phyloP scores from a whole-genome alignment of 2,888 invertebrate genomes.

The Conistra vaccinii region DNA sequence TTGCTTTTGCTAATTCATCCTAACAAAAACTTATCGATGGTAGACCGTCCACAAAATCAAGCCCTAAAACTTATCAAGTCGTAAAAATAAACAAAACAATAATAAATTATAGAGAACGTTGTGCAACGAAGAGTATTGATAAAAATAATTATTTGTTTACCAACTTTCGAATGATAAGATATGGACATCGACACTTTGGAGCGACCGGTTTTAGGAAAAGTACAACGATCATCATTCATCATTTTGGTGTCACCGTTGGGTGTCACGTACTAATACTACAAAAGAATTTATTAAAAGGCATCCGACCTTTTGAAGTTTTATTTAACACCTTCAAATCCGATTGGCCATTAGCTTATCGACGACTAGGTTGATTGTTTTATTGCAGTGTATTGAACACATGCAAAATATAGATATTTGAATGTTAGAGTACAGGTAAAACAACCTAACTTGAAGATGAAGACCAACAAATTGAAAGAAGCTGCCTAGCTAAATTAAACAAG shows the following conservation, averaged over 20 bases:
- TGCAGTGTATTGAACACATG: not conserved
- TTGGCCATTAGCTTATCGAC: not conserved
- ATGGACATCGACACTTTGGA: slow-evolving; percentile 22
- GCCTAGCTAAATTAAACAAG: not conserved
- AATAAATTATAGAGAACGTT: slow-evolving; percentile 39
- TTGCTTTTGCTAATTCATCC: too few species aligned
- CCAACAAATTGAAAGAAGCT: not conserved
- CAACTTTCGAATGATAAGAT: slow-evolving; percentile 57
- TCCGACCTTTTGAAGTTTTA: not conserved
- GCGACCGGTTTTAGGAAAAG: slow-evolving; percentile 40
- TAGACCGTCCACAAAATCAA: slow-evolving; percentile 7
- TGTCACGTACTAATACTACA: slow-evolving; percentile 12
- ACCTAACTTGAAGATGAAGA: not conserved
- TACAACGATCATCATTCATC: slow-evolving; percentile 35
- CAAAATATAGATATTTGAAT: not conserved
- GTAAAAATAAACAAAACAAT: slow-evolving; percentile 36
- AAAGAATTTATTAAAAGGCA: not conserved
- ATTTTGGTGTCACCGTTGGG: slow-evolving; percentile 7
- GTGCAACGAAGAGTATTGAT: slow-evolving; percentile 54
- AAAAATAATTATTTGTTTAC: slow-evolving; percentile 58
- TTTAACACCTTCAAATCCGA: not conserved
- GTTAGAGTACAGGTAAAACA: not conserved
- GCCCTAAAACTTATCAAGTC: not conserved
- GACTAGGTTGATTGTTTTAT: slow-evolving; percentile 5
- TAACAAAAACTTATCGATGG: not conserved